phyloP scores from a whole-genome alignment of 2,888 invertebrate species.

The Muschampia plurimacula region DNA sequence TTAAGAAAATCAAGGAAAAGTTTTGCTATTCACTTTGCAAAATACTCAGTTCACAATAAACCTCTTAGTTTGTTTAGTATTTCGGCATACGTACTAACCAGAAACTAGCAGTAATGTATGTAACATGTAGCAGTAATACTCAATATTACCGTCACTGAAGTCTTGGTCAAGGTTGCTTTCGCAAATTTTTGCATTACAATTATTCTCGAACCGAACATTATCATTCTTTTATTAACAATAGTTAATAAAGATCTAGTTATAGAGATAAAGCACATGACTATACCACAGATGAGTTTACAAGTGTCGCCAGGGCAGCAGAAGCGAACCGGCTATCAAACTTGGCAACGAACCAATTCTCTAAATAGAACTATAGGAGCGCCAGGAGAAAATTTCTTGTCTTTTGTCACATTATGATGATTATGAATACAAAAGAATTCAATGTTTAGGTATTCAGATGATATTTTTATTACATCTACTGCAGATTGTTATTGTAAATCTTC shows the following conservation, averaged over 20 bases:
- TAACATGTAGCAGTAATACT: no score
- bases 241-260: not conserved
- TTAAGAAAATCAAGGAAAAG: no score
- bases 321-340: conserved; percentile 15
- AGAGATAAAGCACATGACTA: conserved; percentile 21
- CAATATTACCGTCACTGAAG: no score
- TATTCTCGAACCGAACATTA: no score
- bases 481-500: not conserved
- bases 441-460: not conserved
- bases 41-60: no score
- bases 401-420: not conserved
- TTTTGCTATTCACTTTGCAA: no score
- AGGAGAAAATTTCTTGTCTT: not conserved
- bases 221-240: not conserved
- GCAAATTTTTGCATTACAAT: no score
- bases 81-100: no score
- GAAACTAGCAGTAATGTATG: no score
- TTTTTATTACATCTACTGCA: not conserved
- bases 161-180: no score
- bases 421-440: not conserved
- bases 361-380: conserved; percentile 14
- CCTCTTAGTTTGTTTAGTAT: no score
- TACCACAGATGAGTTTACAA: not conserved
- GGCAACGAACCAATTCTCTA: not conserved
- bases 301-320: conserved; percentile 16